Base-by-base conservation (phyloP, 2,888 invertebrate species). In the Strigamia maritima region DNA sequence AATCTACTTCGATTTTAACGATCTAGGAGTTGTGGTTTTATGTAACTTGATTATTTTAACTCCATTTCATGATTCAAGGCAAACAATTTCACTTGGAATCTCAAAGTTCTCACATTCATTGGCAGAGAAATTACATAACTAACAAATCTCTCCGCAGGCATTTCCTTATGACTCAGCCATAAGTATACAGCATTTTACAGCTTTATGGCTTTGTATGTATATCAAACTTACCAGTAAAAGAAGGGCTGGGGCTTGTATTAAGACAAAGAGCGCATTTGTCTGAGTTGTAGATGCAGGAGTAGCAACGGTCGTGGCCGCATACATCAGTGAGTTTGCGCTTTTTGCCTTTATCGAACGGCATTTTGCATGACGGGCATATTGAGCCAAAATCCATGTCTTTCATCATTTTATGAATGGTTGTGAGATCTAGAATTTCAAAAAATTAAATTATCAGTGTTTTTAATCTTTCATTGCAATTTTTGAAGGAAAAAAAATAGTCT, bases 321-420 rank as follows among this genome's bases (percentile, higher is more conserved):
- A 94, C 92, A 89, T 97, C 97, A 86, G 96, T 95, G 85, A 97
- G 89, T 86, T 94, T 93, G 87, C 97, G 91, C 88, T 96, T 95
- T 88, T 96, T 97, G 87, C 96, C 96, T 88, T 95, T 95, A 88
- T 97, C 96, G 88, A 95, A 97, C 83, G 95, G 95, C 92, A 95
- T 83, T 80, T 84, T 84, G 81, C 87, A 87, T 26, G 86, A 84
- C 0, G 87, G 87, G 81, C 87, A 87, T 19, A 80, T 78, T 22
- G 80, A 78, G 10, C 79, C 77, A 12, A 78, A 35, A 38, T 78
- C 78, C 16, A 78, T 22, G 35, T 81, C 81, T 12, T 81, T 75
- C 78, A 81, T 83, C 80, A 84, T 81, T 79, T 83, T 83, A 78
- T 82, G 83, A 65, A 84, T 83, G 35, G 83, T 82, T 81, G 83